phyloP scores from a whole-genome alignment of 2,113 vertebrate species.

The Rhineura floridana region DNA sequence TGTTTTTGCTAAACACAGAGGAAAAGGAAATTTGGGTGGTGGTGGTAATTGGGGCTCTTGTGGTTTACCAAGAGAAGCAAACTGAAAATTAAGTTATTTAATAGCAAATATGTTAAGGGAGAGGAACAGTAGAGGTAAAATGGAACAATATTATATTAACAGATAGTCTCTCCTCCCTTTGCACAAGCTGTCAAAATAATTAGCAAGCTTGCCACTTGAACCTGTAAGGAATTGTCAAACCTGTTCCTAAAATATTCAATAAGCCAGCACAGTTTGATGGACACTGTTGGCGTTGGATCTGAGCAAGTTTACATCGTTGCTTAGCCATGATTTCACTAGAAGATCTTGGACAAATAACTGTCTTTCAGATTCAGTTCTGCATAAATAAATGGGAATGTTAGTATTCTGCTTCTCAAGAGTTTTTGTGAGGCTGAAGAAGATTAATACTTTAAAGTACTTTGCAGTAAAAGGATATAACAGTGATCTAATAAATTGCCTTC shows the following conservation, averaged over 20 bases:
- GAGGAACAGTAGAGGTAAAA: background rate
- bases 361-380: background rate
- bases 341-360: background rate
- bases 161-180: background rate
- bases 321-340: background rate
- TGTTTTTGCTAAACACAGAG: background rate
- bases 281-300: background rate
- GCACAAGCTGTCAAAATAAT: background rate
- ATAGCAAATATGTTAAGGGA: background rate
- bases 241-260: background rate
- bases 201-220: background rate
- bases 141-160: background rate
- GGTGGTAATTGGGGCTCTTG: background rate
- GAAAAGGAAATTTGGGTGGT: background rate
- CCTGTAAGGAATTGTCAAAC: background rate
- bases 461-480: background rate
- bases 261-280: too few relatives aligned
- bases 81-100: background rate
- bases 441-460: background rate
- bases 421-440: background rate
- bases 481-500: background rate
- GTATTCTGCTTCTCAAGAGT: background rate
- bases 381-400: background rate
- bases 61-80: background rate
- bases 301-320: background rate